Evolutionary conservation across 2,113 vertebrate genomes (phyloP).

Genomic region (Rousettus leschenaultii): DNA sequence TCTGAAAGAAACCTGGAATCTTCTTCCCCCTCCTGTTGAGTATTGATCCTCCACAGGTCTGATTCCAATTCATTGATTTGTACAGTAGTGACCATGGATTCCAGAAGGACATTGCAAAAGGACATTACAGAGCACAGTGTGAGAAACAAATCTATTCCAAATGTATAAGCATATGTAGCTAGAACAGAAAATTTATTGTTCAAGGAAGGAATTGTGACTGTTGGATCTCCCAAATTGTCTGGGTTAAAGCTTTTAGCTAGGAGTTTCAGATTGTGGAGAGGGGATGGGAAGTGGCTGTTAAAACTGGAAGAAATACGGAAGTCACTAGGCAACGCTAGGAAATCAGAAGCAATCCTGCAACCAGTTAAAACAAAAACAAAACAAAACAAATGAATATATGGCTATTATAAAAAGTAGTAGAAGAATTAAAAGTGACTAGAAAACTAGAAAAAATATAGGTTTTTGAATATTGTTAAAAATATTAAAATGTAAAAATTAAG

Average conservation of each 20-base stretch:
- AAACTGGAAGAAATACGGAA: not conserved
- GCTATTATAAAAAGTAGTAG: not conserved
- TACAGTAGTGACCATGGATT: not conserved
- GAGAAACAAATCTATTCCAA: not conserved
- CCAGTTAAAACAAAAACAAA: not conserved
- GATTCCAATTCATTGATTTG: not conserved
- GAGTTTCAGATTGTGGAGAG: not conserved
- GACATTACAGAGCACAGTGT: not conserved
- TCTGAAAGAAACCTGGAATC: not conserved
- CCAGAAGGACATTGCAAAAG: not conserved
- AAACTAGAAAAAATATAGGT: not conserved
- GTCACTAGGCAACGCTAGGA: not conserved
- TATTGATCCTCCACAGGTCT: not conserved
- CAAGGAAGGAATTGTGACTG: not conserved
- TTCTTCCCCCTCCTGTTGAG: not conserved
- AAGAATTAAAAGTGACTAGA: not conserved
- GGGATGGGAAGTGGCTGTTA: not conserved
- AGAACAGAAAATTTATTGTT: not conserved
- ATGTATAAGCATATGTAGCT: not conserved
- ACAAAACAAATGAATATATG: not conserved
- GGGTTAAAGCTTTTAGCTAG: not conserved
- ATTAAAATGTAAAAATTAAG: not conserved
- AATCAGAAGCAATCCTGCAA: not conserved
- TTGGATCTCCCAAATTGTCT: not conserved
- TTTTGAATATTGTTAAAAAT: not conserved